phyloP scores from a whole-genome alignment of 1,140 invertebrate genomes.

The Brachionus manjavacas region DNA sequence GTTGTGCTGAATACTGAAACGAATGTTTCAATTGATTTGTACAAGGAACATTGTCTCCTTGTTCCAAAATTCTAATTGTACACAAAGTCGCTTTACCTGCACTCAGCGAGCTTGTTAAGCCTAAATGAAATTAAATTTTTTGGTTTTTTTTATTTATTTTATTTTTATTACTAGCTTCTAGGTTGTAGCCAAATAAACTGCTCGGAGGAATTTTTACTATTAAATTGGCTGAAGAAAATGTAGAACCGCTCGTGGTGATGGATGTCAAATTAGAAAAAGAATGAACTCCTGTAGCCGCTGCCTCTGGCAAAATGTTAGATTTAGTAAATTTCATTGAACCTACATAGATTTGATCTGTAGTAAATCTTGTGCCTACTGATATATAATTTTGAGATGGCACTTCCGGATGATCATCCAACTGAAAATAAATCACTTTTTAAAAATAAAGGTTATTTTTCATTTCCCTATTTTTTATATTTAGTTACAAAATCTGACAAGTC shows the following conservation, averaged over 20 bases:
- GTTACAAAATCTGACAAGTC: slow-evolving; percentile 43
- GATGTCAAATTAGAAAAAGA: not conserved
- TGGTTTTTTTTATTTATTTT: not conserved
- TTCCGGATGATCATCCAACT: slow-evolving; percentile 25
- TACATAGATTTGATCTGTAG: slow-evolving; percentile 27
- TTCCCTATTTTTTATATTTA: not conserved
- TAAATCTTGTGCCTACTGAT: not conserved
- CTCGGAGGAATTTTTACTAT: slow-evolving; percentile 1
- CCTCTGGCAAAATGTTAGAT: not conserved
- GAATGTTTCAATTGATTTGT: not conserved
- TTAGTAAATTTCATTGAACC: not conserved
- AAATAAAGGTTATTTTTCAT: not conserved
- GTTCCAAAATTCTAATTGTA: not conserved
- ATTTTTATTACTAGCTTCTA: not conserved
- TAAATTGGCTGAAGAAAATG: not conserved
- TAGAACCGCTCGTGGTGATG: not conserved
- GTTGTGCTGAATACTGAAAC: not conserved
- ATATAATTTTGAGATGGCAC: not conserved
- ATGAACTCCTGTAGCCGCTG: not conserved
- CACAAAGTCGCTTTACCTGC: not conserved
- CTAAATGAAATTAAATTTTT: not conserved
- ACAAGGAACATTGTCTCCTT: slow-evolving; percentile 23
- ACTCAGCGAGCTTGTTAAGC: not conserved
- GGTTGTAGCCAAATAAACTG: not conserved
- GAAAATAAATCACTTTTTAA: slow-evolving; percentile 34